These are phyloP conservation scores for Sarcophaga caerulescens DNA, from an alignment of 2,888 invertebrate genomes.

Conservation along the genomic window DNA sequence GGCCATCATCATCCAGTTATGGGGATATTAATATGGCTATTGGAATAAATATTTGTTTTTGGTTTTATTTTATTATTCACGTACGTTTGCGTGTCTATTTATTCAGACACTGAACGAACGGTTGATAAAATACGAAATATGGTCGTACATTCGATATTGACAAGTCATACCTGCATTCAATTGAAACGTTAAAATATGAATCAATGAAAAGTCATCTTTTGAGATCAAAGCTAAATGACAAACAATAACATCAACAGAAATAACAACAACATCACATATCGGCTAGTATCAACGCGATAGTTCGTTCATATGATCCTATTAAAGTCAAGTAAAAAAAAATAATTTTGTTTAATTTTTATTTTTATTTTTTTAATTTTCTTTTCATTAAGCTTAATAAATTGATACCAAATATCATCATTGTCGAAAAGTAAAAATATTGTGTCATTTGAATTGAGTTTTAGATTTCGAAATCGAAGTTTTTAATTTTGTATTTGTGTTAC, in stretches of 20 bases:
- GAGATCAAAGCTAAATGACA: slow-evolving; percentile 34
- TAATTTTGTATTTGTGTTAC: slow-evolving; percentile 50
- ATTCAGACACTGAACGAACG: background rate
- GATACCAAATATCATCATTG: background rate
- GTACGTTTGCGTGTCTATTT: background rate
- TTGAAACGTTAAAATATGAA: slow-evolving; percentile 40
- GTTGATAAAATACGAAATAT: slow-evolving; percentile 32
- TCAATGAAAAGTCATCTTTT: slow-evolving; percentile 43
- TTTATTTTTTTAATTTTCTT: background rate
- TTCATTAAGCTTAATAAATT: background rate
- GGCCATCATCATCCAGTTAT: background rate
- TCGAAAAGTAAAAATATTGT: slow-evolving; percentile 11
- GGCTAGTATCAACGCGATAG: background rate
- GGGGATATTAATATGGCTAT: background rate
- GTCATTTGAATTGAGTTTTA: slow-evolving; percentile 42
- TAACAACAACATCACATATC: background rate
- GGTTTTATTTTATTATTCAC: slow-evolving; percentile 41
- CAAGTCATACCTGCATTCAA: slow-evolving; percentile 60
- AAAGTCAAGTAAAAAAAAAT: background rate
- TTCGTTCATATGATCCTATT: background rate
- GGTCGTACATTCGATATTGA: slow-evolving; percentile 56
- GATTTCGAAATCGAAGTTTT: slow-evolving; percentile 21
- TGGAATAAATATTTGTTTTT: slow-evolving; percentile 49
- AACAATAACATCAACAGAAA: background rate
- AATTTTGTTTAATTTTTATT: background rate